phyloP scores from a whole-genome alignment of 2,113 vertebrate genomes.

The Rhinolophus sinicus region DNA sequence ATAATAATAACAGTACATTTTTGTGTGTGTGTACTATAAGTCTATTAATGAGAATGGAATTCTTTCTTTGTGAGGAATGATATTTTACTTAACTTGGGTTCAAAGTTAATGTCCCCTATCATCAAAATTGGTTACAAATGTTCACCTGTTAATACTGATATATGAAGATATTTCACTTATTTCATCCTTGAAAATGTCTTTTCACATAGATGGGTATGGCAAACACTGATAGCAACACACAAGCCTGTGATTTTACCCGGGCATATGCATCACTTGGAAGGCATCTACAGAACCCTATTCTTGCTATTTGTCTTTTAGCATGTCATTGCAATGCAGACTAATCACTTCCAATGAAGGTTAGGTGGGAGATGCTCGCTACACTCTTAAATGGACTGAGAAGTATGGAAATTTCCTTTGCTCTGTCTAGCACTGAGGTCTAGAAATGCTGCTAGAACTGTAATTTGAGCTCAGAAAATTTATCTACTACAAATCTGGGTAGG shows the following conservation, averaged over 20 bases:
- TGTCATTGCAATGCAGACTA: neutral
- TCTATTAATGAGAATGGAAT: neutral
- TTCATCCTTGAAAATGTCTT: conserved; percentile 36
- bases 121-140: neutral
- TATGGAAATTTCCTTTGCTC: neutral
- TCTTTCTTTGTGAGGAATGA: neutral
- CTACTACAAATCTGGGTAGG: neutral
- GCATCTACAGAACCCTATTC: neutral
- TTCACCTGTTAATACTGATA: neutral
- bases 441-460: neutral
- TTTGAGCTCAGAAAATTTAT: neutral
- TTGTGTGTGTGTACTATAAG: neutral
- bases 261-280: neutral
- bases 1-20: neutral
- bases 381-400: neutral
- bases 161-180: neutral
- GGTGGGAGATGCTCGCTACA: neutral
- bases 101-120: neutral
- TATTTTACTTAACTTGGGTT: neutral
- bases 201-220: neutral
- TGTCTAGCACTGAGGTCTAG: neutral
- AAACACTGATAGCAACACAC: neutral
- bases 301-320: neutral
- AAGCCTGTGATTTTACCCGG: neutral
- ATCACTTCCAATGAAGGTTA: neutral